Evolutionary conservation across 92 coral and sea anemone species (phyloP).

Genomic region (Zoanthus sociatus): DNA sequence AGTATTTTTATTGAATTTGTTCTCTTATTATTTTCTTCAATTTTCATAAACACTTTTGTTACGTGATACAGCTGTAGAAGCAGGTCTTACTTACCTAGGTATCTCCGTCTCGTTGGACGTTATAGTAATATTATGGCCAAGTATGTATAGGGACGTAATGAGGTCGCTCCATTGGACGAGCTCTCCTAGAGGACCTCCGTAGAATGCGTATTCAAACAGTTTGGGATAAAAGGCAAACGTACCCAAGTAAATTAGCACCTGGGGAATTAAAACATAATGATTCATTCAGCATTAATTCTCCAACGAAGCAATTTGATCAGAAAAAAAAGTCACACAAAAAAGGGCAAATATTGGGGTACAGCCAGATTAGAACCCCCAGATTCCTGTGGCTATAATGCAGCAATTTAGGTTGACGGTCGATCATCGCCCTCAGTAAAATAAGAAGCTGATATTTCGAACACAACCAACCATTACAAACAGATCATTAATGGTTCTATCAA

Average conservation of each 20-base stretch:
- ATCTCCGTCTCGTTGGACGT: slow-evolving; percentile 10
- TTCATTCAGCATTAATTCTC: not conserved
- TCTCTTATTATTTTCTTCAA: too few relatives aligned
- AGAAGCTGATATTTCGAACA: too few relatives aligned
- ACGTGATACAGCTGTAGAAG: not conserved
- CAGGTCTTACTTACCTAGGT: slow-evolving; percentile 14
- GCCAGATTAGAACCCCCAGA: too few relatives aligned
- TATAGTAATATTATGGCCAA: slow-evolving; percentile 52
- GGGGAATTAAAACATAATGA: not conserved
- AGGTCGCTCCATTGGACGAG: slow-evolving; percentile 66
- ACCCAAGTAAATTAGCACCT: slow-evolving; percentile 54
- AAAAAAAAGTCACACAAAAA: too few relatives aligned
- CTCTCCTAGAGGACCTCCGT: slow-evolving; percentile 65
- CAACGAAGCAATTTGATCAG: too few relatives aligned
- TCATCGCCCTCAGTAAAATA: too few relatives aligned
- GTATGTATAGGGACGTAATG: slow-evolving; percentile 49
- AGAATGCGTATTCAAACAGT: slow-evolving; percentile 24
- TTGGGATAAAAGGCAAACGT: slow-evolving; percentile 16
- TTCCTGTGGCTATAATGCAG: too few relatives aligned
- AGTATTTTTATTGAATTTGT: too few relatives aligned
- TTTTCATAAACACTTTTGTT: not conserved
- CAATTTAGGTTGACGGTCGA: too few relatives aligned
- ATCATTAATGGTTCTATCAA: too few relatives aligned
- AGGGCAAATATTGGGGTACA: too few relatives aligned
- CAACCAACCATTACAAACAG: too few relatives aligned